A percentile compares a stretch with the other conserved stretches of the same genome.
phyloP scores from a whole-genome alignment of 2,888 invertebrate genomes.

The Elegia similella region DNA sequence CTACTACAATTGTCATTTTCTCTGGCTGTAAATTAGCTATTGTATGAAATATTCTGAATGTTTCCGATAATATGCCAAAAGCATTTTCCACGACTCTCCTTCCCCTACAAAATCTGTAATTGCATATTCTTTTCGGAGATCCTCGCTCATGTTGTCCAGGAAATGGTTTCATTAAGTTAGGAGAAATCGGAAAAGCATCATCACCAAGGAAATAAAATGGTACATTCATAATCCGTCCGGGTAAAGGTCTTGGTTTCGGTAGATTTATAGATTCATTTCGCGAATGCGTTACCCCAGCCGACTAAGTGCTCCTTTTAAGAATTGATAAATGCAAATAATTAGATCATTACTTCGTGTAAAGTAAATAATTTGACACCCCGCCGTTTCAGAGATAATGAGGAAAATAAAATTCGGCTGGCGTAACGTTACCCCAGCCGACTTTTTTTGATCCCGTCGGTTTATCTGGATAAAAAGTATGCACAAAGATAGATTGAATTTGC shows the following conservation, averaged over 20 bases:
- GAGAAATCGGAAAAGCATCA: slow-evolving; percentile 22
- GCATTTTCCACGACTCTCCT: slow-evolving; percentile 22
- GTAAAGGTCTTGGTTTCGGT: slow-evolving; percentile 21
- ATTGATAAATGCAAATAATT: too few relatives aligned
- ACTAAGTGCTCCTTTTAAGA: too few relatives aligned
- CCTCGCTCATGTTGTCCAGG: slow-evolving; percentile 22
- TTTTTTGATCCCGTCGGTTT: too few relatives aligned
- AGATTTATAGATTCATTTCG: slow-evolving; percentile 22
- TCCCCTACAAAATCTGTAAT: slow-evolving; percentile 24
- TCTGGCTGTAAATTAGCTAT: slow-evolving; percentile 16
- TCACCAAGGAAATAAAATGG: slow-evolving; percentile 21
- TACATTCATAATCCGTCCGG: slow-evolving; percentile 18
- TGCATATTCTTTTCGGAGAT: slow-evolving; percentile 24
- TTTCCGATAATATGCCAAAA: slow-evolving; percentile 23
- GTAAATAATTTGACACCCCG: too few relatives aligned
- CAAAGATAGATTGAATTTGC: too few relatives aligned
- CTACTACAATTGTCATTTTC: slow-evolving; percentile 17
- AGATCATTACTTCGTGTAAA: too few relatives aligned
- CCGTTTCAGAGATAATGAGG: too few relatives aligned
- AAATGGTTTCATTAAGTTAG: slow-evolving; percentile 23
- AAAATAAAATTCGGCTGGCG: too few relatives aligned
- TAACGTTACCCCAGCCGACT: too few relatives aligned
- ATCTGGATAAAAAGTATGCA: too few relatives aligned
- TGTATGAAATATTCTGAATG: slow-evolving; percentile 25
- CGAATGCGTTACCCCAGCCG: slow-evolving; percentile 17